phyloP scores from a whole-genome alignment of 1,140 invertebrate genomes.

The Epicauta chinensis region DNA sequence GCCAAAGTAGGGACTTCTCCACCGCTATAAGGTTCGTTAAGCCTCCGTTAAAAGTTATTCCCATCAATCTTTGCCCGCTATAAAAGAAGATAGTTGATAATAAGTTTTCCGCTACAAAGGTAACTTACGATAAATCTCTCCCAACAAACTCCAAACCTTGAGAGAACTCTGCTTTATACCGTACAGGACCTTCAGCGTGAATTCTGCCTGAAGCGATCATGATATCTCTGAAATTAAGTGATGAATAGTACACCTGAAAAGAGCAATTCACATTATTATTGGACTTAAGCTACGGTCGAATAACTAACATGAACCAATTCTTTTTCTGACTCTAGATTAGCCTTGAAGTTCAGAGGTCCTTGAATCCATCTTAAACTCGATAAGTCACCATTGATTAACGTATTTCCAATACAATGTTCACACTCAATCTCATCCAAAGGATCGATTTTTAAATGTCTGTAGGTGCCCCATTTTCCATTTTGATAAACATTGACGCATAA shows the following conservation, averaged over 20 bases:
- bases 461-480: constrained; percentile 58
- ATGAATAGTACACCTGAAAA: constrained; percentile 49
- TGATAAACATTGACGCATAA: constrained; percentile 60
- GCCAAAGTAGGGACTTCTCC: constrained; percentile 34
- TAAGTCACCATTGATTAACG: constrained; percentile 73
- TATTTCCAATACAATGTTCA: constrained; percentile 72
- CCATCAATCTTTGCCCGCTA: too few species aligned
- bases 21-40: too few species aligned
- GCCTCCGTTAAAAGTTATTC: too few species aligned
- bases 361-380: constrained; percentile 79
- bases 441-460: constrained; percentile 37
- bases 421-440: constrained; percentile 38
- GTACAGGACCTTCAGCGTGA: constrained; percentile 45
- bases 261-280: constrained; percentile 47
- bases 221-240: neutral
- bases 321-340: constrained; percentile 76
- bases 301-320: constrained; percentile 36
- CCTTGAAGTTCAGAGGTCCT: constrained; percentile 89
- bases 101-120: constrained; percentile 49
- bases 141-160: constrained; percentile 54
- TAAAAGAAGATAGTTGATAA: constrained; percentile 64
- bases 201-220: constrained; percentile 46
- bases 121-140: constrained; percentile 55
- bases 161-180: too few species aligned
- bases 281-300: too few species aligned